Base-by-base conservation (phyloP, 1,140 invertebrate genomes). In the Lasioglossum baleicum region DNA sequence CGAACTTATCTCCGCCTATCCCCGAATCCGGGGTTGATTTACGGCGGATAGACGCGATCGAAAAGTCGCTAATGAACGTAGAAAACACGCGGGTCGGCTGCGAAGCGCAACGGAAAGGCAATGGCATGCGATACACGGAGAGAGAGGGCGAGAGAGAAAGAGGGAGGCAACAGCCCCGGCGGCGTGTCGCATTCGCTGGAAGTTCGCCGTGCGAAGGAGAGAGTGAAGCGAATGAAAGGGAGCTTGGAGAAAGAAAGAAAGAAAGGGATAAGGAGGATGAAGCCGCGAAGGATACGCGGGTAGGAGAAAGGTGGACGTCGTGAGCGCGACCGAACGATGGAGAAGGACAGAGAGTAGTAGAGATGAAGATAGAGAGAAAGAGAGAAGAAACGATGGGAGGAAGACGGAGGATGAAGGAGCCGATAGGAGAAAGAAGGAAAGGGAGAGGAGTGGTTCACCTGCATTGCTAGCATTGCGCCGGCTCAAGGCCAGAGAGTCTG, bases 401-500 rank as follows among this genome's bases (percentile, higher is more conserved):
- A 73, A 67, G 78, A 64, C 84, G 56, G 75, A 87, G 10, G 56
- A 79, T 78, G 86, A 85, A 58, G 75, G 74, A 69, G 69, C 66
- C 72, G 42, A 76, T 67, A 69, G 53, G 78, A 56, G 65, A 70
- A 74, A 82, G 83, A 75, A 76, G 70, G 83, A 82, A 80, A 88
- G 88, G 84, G 81, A 84, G 87, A 88, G 78, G 90, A 91, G 90
- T 92, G 91, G 92, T 93, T 92, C 92, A 93, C 92, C 92, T 92
- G 92, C 92, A 93, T 93, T 92, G 92, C 92, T 91, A 91, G 90
- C 91, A 92, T 93, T 92, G 92, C 92, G 91, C 92, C 88, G 88
- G 88, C 88, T 92, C 92, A 93, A 92, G 92, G 92, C 92, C 92
- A 92, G 88, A 86, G 90, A 91, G 91, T 92, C 91, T 91, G 90